phyloP scores from a whole-genome alignment of 2,113 vertebrate species.

The Tympanuchus pallidicinctus region DNA sequence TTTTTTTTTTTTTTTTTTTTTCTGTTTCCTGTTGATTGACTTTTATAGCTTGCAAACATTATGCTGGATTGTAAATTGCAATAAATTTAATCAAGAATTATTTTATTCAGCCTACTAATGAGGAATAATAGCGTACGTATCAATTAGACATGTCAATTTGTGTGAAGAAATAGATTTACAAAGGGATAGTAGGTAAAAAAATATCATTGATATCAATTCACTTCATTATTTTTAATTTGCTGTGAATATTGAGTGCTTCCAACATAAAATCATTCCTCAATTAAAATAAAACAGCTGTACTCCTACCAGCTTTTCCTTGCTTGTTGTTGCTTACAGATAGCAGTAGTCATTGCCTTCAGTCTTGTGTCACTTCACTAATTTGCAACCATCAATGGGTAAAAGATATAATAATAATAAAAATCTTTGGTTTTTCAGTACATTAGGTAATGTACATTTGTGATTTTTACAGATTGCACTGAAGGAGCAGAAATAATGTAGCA shows the following conservation, averaged over 20 bases:
- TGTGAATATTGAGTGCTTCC: slow-evolving; percentile 84
- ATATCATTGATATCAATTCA: slow-evolving; percentile 83
- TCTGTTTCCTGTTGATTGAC: slow-evolving; percentile 83
- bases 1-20: slow-evolving; percentile 54
- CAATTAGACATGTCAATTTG: slow-evolving; percentile 87
- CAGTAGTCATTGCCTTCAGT: slow-evolving; percentile 82
- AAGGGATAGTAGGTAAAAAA: slow-evolving; percentile 82
- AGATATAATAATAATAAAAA: slow-evolving; percentile 10
- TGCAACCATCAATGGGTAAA: slow-evolving; percentile 84
- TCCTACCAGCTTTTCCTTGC: slow-evolving; percentile 78
- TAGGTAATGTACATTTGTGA: slow-evolving; percentile 1
- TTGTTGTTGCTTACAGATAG: slow-evolving; percentile 83
- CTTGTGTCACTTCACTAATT: slow-evolving; percentile 85
- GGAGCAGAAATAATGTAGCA: background rate
- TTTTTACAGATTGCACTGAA: slow-evolving; percentile 5
- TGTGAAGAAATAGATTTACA: slow-evolving; percentile 86
- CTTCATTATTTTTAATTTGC: slow-evolving; percentile 87
- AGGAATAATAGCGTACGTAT: slow-evolving; percentile 86
- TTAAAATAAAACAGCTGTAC: slow-evolving; percentile 83
- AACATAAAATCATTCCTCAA: slow-evolving; percentile 84
- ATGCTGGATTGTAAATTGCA: slow-evolving; percentile 84
- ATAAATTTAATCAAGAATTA: slow-evolving; percentile 89
- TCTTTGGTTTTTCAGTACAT: slow-evolving; percentile 60
- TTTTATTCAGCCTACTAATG: slow-evolving; percentile 84
- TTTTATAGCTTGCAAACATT: slow-evolving; percentile 87